Base-by-base conservation (phyloP, 2,797 vertebrate genomes). In the Chaetodon trifasciatus region DNA sequence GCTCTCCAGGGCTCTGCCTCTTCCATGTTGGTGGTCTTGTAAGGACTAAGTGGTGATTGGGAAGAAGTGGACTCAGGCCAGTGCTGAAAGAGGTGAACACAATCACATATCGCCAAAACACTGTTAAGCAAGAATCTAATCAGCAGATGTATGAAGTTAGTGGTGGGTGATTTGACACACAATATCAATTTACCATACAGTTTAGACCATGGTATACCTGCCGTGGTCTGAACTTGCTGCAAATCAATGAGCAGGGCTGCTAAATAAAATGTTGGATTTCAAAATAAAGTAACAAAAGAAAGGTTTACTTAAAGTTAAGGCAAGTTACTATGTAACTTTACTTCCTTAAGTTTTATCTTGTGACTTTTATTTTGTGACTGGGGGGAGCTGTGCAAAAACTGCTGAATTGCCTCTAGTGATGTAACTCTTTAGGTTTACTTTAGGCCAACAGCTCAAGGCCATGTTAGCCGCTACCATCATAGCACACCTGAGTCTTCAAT, bases 71-170 rank as follows among this genome's bases (percentile, higher is more conserved):
- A 71, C 21, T 82, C 8, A 0, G 75, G 39, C 0, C 35, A 32
- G 35, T 74, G 86, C 89, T 93, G 87, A 70, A 94, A 92, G 79
- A 91, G 77, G 76, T 35, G 75, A 90, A 91, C 57, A 94, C 71
- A 92, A 82, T 67, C 65, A 90, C 60, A 91, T 15, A 87, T 10
- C 65, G 84, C 74, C 57, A 72, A 67, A 58, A 76, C 46, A 57
- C 24, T 40, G 68, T 85, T 79, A 78, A 63, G 44, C 15, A 37
- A 23, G 46, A 50, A 23, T 72, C 40, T 61, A 52, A 74, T 23
- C 32, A 52, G n/a, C 37, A 72, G 19, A 69, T 57, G 21, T 13
- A 23, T 8, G 32, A 56, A 15, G 8, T 37, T 66, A 65, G 47
- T 21, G n/a, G 17, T 55, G 47, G 6, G 37, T 67, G n/a, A 74